Base-by-base conservation (phyloP, 2,888 invertebrate genomes). In the Ischnus inquisitorius region DNA sequence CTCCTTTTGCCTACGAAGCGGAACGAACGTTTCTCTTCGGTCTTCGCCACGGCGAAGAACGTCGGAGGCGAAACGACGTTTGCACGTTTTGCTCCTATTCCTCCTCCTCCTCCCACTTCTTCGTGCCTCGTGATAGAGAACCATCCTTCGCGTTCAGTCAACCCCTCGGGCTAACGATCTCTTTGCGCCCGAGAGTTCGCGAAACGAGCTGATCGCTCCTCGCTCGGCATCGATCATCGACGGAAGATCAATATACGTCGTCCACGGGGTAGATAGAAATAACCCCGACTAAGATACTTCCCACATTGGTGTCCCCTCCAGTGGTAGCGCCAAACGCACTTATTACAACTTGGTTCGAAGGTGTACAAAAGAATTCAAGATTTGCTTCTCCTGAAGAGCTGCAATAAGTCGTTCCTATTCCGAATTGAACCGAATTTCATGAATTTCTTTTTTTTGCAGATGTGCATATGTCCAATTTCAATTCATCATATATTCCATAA, bases 151-250 rank as follows among this genome's bases (percentile, higher is more conserved):
- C 67, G 25, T 25, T 57, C 68, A 12, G 43, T 64, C n/a, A 77
- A 64, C 16, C 54, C 83, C 76, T 65, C 76, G 65, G 76, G 76
- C 80, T 77, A 60, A 76, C 60, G 57, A 80, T 74, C 19, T 74
- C 19, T 16, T 57, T 16, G 54, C 25, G 67, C 51, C n/a, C 69
- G 62, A 46, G 74, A 62, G 43, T 69, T 71, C 22, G 76, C 65
- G 39, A 34, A 54, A 60, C 75, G 71, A 72, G 46, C 34, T 39
- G 41, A 65, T 79, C 62, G 71, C 48, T 48, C 46, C 19, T 22
- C 43, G 34, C 10, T 54, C 51, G 48, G 39, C 80, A 77, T 77
- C 77, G 76, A 83, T 80, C 76, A 79, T 79, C 51, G 41, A 34
- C n/a, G 6, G 25, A 48, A 64, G 76, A 80, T 76, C 43, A 72